These are phyloP conservation scores for Pissodes strobi DNA, from an alignment of 1,140 invertebrate species.

Conservation along the genomic window DNA sequence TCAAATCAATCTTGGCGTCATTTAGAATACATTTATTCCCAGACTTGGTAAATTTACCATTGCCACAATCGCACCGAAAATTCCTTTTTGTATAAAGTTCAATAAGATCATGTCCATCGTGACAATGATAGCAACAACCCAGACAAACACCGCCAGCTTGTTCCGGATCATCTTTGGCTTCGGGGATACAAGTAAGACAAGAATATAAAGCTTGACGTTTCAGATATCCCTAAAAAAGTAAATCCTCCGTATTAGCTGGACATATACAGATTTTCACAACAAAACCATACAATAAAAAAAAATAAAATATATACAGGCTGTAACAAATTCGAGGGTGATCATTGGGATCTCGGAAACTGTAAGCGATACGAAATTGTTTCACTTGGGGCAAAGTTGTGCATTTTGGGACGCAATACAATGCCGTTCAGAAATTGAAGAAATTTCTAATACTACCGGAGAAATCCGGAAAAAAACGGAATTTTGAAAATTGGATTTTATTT, in stretches of 20 bases:
- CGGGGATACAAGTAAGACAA: slow-evolving; percentile 84
- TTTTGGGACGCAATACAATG: no score
- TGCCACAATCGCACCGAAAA: slow-evolving; percentile 97
- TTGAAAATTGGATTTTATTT: no score
- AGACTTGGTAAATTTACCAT: slow-evolving; percentile 72
- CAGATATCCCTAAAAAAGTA: slow-evolving; percentile 81
- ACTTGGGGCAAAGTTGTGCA: no score
- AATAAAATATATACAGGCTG: background rate
- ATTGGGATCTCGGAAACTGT: no score
- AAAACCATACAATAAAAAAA: no score
- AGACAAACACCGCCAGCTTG: slow-evolving; percentile 86
- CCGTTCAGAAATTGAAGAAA: no score
- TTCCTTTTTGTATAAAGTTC: slow-evolving; percentile 97
- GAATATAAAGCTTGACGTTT: slow-evolving; percentile 93
- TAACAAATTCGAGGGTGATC: no score
- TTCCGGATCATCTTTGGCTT: slow-evolving; percentile 60
- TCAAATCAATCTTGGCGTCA: slow-evolving; percentile 69
- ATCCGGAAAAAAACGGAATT: no score
- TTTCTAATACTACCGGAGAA: no score
- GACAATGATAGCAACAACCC: slow-evolving; percentile 92
- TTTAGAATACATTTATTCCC: slow-evolving; percentile 74
- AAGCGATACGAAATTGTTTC: no score
- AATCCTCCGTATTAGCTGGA: no score
- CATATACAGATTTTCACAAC: no score
- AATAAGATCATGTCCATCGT: slow-evolving; percentile 93